These are phyloP conservation scores for Sminthurinus signatus DNA, from an alignment of 1,140 invertebrate genomes.

Conservation along the genomic window DNA sequence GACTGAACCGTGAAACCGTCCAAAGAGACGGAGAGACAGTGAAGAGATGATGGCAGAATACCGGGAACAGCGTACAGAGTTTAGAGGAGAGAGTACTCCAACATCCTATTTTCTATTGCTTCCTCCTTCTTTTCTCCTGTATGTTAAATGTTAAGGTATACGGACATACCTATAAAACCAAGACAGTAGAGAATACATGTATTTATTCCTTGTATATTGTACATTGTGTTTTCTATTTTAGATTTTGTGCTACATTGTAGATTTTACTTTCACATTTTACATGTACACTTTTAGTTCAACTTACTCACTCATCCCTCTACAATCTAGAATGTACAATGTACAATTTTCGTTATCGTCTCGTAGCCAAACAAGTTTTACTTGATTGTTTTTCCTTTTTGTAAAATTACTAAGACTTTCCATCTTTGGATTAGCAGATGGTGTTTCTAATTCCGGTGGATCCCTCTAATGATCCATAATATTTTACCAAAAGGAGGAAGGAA, in stretches of 20 bases:
- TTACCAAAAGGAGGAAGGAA: background rate
- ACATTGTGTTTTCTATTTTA: background rate
- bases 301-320: background rate
- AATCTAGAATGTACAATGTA: background rate
- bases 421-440: conserved; percentile 4
- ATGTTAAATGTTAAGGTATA: no score
- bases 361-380: no score
- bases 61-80: no score
- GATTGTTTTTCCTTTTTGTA: conserved; percentile 8
- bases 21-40: no score
- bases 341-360: no score
- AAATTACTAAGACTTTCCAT: background rate
- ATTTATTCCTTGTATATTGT: background rate
- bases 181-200: no score
- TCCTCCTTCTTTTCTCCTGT: no score
- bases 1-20: no score
- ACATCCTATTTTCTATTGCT: no score
- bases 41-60: no score
- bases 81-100: no score
- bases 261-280: background rate
- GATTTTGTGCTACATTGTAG: background rate
- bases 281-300: background rate
- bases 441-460: background rate
- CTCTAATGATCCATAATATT: background rate
- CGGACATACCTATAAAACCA: no score